Evolutionary conservation across 37 sponge, comb jelly and placozoan species (phyloP).

Genomic region (Petrosia ficiformis): DNA sequence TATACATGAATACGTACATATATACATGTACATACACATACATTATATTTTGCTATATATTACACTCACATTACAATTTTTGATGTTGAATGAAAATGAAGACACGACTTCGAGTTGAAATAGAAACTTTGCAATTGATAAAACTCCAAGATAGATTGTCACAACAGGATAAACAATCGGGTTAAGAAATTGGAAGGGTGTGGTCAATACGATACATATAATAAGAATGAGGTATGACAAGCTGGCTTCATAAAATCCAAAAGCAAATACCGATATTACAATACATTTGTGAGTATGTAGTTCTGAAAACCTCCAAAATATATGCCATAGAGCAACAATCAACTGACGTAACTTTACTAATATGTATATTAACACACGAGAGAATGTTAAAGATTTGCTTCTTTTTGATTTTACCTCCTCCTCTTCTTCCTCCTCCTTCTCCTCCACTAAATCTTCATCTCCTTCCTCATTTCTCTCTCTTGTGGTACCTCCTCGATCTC

Average conservation of each 20-base stretch:
- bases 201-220: constrained; percentile 17
- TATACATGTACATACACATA: no score
- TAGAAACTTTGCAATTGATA: constrained; percentile 34
- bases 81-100: background rate
- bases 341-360: background rate
- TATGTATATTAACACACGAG: background rate
- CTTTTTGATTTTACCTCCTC: background rate
- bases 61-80: background rate
- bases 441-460: background rate
- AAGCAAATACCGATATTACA: constrained; percentile 37
- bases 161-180: constrained; percentile 46
- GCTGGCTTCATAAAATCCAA: constrained; percentile 39
- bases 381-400: background rate
- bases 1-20: no score
- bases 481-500: background rate
- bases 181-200: constrained; percentile 43
- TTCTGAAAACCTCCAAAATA: constrained; percentile 62
- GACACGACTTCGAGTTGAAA: constrained; percentile 48
- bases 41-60: no score
- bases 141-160: constrained; percentile 44
- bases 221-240: constrained; percentile 45
- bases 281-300: constrained; percentile 67
- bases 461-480: constrained; percentile 3
- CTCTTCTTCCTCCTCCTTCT: constrained; percentile 7
- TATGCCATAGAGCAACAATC: background rate